phyloP scores from a whole-genome alignment of 1,140 invertebrate species.

The Drosophila busckii region DNA sequence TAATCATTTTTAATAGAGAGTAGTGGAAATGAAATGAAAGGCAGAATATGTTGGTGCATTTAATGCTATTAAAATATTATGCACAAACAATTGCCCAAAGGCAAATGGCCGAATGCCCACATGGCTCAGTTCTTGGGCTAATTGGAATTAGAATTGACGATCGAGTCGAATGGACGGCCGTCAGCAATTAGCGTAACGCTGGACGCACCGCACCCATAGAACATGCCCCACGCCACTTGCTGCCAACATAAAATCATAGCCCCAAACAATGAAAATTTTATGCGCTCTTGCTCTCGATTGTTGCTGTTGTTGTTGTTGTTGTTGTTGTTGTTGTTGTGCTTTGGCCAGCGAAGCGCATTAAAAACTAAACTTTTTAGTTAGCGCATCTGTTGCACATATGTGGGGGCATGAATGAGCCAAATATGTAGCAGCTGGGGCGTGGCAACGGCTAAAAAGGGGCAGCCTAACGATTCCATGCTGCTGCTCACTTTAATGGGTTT shows the following conservation, averaged over 20 bases:
- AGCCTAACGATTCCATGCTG: constrained; percentile 31
- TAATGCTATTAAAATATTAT: constrained; percentile 30
- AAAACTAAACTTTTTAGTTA: constrained; percentile 52
- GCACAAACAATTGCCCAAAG: constrained; percentile 13
- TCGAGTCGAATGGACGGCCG: constrained; percentile 22
- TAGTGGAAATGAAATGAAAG: too few species aligned
- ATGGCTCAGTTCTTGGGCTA: constrained; percentile 33
- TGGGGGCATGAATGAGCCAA: neutral
- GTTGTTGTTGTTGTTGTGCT: constrained; percentile 21
- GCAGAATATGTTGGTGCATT: constrained; percentile 19
- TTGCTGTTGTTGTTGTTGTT: neutral
- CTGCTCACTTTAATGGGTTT: constrained; percentile 34
- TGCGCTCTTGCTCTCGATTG: constrained; percentile 17
- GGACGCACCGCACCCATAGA: constrained; percentile 31
- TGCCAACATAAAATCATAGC: constrained; percentile 31
- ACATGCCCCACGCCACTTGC: neutral
- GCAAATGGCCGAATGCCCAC: constrained; percentile 26
- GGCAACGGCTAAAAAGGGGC: constrained; percentile 11
- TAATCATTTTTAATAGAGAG: too few species aligned
- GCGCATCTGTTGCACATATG: constrained; percentile 59
- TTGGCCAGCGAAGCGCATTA: constrained; percentile 51
- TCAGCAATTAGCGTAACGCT: constrained; percentile 38
- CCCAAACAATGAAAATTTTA: constrained; percentile 51
- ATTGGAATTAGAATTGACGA: constrained; percentile 40
- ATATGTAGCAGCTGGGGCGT: constrained; percentile 9